Evolutionary conservation across 2,888 invertebrate genomes (phyloP).

Genomic region (Pardosa pseudoannulata): DNA sequence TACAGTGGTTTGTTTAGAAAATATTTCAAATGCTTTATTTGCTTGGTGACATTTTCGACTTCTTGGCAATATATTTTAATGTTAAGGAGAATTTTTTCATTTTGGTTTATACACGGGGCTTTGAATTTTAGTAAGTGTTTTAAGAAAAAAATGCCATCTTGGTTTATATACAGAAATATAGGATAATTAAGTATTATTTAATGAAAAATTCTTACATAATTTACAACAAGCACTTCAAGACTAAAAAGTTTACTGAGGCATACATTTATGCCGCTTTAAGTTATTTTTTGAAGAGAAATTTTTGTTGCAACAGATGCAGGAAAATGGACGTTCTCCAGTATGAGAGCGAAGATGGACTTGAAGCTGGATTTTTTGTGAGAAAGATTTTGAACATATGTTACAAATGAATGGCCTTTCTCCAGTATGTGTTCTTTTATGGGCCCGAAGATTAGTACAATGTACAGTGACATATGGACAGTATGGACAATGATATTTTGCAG

Average conservation of each 20-base stretch:
- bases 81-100: too few relatives aligned
- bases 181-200: background rate
- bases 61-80: too few relatives aligned
- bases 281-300: background rate
- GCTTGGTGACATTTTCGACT: too few relatives aligned
- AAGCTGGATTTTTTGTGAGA: background rate
- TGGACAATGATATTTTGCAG: background rate
- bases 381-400: background rate
- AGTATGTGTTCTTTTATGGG: background rate
- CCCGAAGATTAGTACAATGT: background rate
- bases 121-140: too few relatives aligned
- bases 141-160: too few relatives aligned
- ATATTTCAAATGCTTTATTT: too few relatives aligned
- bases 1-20: too few relatives aligned
- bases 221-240: too few relatives aligned
- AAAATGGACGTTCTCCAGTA: background rate
- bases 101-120: too few relatives aligned
- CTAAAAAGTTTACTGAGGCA: too few relatives aligned
- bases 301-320: background rate
- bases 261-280: background rate
- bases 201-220: too few relatives aligned
- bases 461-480: slow-evolving; percentile 5
- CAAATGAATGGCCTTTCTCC: slow-evolving; percentile 12
- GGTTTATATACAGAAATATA: background rate
- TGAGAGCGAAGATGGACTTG: background rate